These are phyloP conservation scores for Scaptomyza tumidula DNA, from an alignment of 2,888 invertebrate species.

Conservation along the genomic window DNA sequence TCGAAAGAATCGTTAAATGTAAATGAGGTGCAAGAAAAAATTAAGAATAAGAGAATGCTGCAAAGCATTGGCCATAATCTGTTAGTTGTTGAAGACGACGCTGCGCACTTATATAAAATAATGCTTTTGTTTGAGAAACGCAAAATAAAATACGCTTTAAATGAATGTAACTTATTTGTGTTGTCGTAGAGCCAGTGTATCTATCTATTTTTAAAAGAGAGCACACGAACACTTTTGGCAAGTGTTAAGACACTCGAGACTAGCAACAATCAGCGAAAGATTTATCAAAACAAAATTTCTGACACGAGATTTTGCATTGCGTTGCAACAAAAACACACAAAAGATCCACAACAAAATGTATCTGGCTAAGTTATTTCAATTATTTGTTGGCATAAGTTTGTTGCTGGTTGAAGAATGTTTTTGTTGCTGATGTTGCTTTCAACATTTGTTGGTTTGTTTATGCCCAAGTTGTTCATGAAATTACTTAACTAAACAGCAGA, in stretches of 20 bases:
- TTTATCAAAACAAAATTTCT: slow-evolving; percentile 68
- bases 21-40: slow-evolving; percentile 64
- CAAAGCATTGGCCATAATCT: slow-evolving; percentile 52
- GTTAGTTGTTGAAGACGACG: slow-evolving; percentile 7
- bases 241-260: slow-evolving; percentile 42
- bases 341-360: slow-evolving; percentile 37
- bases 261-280: slow-evolving; percentile 62
- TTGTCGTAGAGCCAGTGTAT: slow-evolving; percentile 4
- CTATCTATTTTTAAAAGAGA: slow-evolving; percentile 61
- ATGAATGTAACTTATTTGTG: slow-evolving; percentile 61
- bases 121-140: slow-evolving; percentile 51
- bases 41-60: slow-evolving; percentile 4
- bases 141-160: slow-evolving; percentile 73
- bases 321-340: slow-evolving; percentile 10
- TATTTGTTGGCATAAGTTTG: slow-evolving; percentile 63
- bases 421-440: slow-evolving; percentile 33
- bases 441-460: slow-evolving; percentile 41
- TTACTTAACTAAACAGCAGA: slow-evolving; percentile 51
- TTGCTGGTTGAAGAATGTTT: slow-evolving; percentile 39
- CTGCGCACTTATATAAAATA: slow-evolving; percentile 41
- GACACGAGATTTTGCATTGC: slow-evolving; percentile 61
- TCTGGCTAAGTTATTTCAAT: slow-evolving; percentile 67
- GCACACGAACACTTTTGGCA: slow-evolving; percentile 56
- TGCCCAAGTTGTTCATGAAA: slow-evolving; percentile 65
- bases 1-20: slow-evolving; percentile 47